Base-by-base conservation (phyloP, 2,113 vertebrate species). In the Lynx canadensis region DNA sequence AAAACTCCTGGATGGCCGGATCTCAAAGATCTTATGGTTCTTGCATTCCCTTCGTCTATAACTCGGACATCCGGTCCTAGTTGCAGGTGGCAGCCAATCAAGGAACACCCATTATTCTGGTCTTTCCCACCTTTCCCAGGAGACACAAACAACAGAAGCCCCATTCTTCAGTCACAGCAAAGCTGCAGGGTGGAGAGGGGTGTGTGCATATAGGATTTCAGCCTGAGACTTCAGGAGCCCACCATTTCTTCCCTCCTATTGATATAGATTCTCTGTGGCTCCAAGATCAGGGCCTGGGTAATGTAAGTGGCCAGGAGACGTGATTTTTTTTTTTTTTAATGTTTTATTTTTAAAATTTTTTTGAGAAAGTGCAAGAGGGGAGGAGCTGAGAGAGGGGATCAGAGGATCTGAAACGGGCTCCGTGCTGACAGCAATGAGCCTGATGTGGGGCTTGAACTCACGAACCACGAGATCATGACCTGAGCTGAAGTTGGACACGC, bases 201-300 rank as follows among this genome's bases (percentile, higher is more conserved):
- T 41, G 33, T 85, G 33, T 16, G n/a, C 76, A 3, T 23, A 13
- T 2, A 27, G 69, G 29, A 7, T 48, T 86, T 55, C 36, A 6
- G 14, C n/a, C 31, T 93, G 33, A 3, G 31, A 13, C 31, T n/a
- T 19, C 6, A 5, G 18, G 60, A 73, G n/a, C 29, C 33, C 14
- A 21, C 3, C 27, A 7, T 16, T 74, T 48, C 52, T 74, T 38
- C 52, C 10, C 21, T 66, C 23, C 33, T 71, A 7, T 5, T 90
- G 29, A 2, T 9, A 7, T 23, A 45, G 31, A 52, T 89, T 48
- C 13, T 48, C 31, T 5, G 36, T 87, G 29, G 3, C 50, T 60
- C 33, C 1, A 27, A 55, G 92, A 27, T 16, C 38, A 5, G 27
- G 33, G 33, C 11, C 7, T 0, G 3, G 57, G 23, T 50, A 1